phyloP scores from a whole-genome alignment of 2,797 vertebrate species.

The Hoplostethus mediterraneus region DNA sequence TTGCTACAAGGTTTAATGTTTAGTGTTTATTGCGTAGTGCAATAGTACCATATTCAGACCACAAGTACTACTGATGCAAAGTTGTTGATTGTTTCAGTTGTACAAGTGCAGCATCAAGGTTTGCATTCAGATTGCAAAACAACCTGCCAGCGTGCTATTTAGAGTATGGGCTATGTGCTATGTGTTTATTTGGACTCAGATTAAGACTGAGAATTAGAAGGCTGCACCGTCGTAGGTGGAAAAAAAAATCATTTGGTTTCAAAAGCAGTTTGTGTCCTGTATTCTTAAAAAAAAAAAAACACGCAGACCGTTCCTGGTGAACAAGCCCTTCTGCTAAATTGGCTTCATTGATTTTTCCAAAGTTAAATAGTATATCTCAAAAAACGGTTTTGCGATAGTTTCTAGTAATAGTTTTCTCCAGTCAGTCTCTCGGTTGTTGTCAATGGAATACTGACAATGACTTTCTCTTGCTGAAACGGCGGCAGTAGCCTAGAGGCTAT shows the following conservation, averaged over 20 bases:
- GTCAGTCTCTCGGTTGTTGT: slow-evolving; percentile 35
- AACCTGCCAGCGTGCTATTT: slow-evolving; percentile 2
- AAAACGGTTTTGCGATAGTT: slow-evolving; percentile 60
- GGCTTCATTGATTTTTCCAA: slow-evolving; percentile 62
- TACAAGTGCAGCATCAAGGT: not conserved
- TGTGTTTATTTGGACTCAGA: slow-evolving; percentile 30
- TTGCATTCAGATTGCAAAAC: not conserved
- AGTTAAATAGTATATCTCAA: slow-evolving; percentile 57
- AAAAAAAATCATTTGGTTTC: not conserved
- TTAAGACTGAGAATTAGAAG: slow-evolving; percentile 24
- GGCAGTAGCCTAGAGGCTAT: slow-evolving; percentile 1
- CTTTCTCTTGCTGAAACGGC: slow-evolving; percentile 24
- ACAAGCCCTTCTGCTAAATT: slow-evolving; percentile 60
- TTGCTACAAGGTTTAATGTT: not conserved
- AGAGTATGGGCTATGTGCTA: too few species aligned
- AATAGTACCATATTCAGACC: not conserved
- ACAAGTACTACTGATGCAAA: not conserved
- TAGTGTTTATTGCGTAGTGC: not conserved
- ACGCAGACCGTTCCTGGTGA: slow-evolving; percentile 44
- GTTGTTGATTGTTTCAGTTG: not conserved
- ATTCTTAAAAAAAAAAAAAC: slow-evolving; percentile 5
- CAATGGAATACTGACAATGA: not conserved
- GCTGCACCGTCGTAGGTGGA: slow-evolving; percentile 31
- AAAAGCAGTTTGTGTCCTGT: not conserved
- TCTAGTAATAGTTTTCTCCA: slow-evolving; percentile 27